Evolutionary conservation across 53 echinoderm and acorn worm species (phyloP).

Genomic region (Holothuria scabra): DNA sequence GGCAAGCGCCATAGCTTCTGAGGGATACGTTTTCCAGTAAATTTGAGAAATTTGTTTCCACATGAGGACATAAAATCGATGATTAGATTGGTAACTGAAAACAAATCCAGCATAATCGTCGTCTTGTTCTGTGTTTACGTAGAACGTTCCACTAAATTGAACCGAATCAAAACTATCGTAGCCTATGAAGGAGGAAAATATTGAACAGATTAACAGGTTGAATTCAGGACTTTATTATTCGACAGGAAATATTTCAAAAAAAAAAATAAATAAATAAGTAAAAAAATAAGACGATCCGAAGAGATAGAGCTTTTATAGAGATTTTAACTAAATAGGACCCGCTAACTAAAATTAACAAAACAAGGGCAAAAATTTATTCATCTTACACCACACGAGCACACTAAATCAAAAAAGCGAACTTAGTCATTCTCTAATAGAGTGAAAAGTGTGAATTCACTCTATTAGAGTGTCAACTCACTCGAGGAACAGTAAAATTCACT

Average conservation of each 20-base stretch:
- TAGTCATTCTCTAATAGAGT: no score
- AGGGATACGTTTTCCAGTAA: conserved; percentile 84
- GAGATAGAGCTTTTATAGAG: no score
- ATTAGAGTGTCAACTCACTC: no score
- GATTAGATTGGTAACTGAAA: conserved; percentile 98
- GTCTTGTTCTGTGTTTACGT: conserved; percentile 92
- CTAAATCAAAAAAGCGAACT: no score
- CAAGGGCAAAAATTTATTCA: no score
- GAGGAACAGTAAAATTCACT: no score
- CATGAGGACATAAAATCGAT: conserved; percentile 96
- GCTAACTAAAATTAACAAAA: no score
- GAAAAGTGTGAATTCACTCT: no score
- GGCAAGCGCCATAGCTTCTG: conserved; percentile 84
- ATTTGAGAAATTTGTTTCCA: conserved; percentile 97
- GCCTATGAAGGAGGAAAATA: conserved; percentile 53
- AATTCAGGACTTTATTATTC: background rate
- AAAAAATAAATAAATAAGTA: no score
- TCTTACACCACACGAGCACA: no score
- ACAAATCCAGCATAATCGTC: conserved; percentile 99
- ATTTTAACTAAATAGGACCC: no score
- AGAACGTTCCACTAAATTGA: conserved; percentile 97
- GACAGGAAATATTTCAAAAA: background rate
- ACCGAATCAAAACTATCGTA: conserved; percentile 89
- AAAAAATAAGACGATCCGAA: background rate
- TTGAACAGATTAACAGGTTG: background rate